Evolutionary conservation across 2,797 vertebrate genomes (phyloP).

Genomic region (Oceanodroma leucorhoa): DNA sequence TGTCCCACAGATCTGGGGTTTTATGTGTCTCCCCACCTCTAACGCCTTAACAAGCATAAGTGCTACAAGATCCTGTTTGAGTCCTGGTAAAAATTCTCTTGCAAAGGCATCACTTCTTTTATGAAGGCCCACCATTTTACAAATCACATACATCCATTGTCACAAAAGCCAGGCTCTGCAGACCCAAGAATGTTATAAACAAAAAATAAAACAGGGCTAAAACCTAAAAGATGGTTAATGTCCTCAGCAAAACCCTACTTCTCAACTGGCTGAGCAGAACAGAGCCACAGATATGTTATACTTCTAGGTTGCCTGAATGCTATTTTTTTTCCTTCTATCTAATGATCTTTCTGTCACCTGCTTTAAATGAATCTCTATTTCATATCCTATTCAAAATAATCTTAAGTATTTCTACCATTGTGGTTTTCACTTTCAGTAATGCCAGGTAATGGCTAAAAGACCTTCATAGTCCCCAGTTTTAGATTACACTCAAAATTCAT

Average conservation of each 20-base stretch:
- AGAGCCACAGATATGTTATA: neutral
- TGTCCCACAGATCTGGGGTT: neutral
- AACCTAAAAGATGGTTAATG: neutral
- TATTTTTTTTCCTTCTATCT: neutral
- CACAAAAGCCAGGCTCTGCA: slow-evolving; percentile 13
- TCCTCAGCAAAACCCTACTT: neutral
- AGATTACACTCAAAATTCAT: neutral
- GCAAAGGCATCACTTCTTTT: neutral
- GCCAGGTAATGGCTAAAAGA: neutral
- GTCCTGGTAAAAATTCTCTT: neutral
- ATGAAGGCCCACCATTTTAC: neutral
- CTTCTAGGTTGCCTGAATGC: neutral
- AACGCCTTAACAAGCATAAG: neutral
- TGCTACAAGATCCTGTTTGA: neutral
- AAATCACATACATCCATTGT: neutral
- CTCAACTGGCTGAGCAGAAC: neutral
- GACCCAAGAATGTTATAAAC: neutral
- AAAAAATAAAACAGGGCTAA: neutral
- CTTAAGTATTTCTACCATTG: neutral
- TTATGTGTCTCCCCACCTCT: slow-evolving; percentile 23
- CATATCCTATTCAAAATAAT: neutral
- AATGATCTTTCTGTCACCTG: neutral
- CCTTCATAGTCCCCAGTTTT: neutral
- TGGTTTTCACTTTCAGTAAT: neutral
- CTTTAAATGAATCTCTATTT: neutral